Evolutionary conservation across 2,888 invertebrate genomes (phyloP), one percentile per base, ranked within the genome.

Genomic region (Diarsia rubi): DNA sequence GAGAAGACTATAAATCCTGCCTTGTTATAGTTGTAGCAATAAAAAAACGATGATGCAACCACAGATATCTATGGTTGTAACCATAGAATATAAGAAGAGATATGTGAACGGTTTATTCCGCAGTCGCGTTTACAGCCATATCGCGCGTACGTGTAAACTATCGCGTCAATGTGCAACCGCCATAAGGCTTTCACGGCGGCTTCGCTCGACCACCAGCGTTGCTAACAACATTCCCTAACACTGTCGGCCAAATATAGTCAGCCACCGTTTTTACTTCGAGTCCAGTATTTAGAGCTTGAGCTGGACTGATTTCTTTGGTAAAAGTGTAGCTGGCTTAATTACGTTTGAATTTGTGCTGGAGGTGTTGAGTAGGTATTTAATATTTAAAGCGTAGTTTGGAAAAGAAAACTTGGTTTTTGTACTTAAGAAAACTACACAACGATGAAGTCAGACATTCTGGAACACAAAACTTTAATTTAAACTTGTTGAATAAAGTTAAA

Each of bases 181-280:
- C 70, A 14, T 78, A 70, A 62, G 69, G 82, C 82, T 82, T 78
- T 69, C 79, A 64, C 66, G 27, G 71, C 66, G 24, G 71, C 42
- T n/a, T 54, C 59, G 31, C n/a, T 42, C 81, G 82, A 69, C 83
- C 83, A 82, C 83, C 82, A 37, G 54, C 66, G 70, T 54, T 11
- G 67, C 59, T 16, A 62, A 76, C 74, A 75, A 54, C 82, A 82
- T 83, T 82, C 83, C 72, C 75, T 62, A 59, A 65, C 81, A 81
- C 73, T 70, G 63, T 37, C 42, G 42, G 57, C 82, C 79, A 79
- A 82, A 78, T 82, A 81, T 78, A 81, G 81, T 37, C 67, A 69
- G n/a, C 69, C 62, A 72, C 37, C 52, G 79, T 82, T 82, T 82
- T 82, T 82, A 82, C 75, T 64, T 27, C 4, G 31, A 63, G 52